Evolutionary conservation across 1,140 invertebrate species (phyloP).

Genomic region (Hormaphis cornu): DNA sequence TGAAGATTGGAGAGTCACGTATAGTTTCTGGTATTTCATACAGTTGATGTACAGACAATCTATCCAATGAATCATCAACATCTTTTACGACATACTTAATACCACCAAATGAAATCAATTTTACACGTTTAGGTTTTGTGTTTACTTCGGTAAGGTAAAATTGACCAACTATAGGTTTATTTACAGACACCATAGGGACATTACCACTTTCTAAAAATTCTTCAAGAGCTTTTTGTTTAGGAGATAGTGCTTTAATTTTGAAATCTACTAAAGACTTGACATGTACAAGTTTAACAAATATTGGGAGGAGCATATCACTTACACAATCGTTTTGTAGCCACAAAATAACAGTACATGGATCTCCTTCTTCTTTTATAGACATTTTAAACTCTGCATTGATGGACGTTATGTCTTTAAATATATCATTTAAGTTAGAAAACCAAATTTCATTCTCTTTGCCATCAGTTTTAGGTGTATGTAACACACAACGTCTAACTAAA

Average conservation of each 20-base stretch:
- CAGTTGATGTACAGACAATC: background rate
- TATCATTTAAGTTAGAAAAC: background rate
- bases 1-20: background rate
- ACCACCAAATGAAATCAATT: background rate
- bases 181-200: background rate
- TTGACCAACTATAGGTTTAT: background rate
- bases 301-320: background rate
- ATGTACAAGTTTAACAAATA: background rate
- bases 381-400: slow-evolving; percentile 1
- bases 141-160: background rate
- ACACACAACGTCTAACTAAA: background rate
- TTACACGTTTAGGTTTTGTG: background rate
- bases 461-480: background rate
- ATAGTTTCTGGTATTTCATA: background rate
- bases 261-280: background rate
- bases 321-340: background rate
- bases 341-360: background rate
- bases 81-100: background rate
- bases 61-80: background rate
- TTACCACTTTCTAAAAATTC: background rate
- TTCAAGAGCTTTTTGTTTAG: background rate
- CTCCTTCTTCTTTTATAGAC: background rate
- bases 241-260: background rate
- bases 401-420: background rate
- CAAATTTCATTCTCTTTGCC: slow-evolving; percentile 26